Conservation (phyloP, 2,113 vertebrate species). For the Eurypyga helias region DNA sequence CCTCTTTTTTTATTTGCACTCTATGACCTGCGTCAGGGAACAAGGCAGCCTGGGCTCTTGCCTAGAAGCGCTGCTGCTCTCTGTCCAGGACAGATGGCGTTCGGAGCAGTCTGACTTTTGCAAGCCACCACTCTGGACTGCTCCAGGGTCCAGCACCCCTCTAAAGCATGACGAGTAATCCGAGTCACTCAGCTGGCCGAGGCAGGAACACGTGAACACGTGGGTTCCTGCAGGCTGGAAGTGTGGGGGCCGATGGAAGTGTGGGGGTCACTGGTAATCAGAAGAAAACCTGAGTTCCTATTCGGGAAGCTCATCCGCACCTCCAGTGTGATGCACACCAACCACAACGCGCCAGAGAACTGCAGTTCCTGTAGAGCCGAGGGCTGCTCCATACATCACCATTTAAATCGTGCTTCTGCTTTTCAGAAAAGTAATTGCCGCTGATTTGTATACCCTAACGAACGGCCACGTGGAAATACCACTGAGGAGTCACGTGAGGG, state of each 20-base stretch:
- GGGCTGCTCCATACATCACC: neutral
- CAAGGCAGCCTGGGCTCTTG: neutral
- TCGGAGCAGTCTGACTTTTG: neutral
- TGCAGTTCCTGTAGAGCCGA: neutral
- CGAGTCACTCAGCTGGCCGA: neutral
- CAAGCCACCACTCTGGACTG: neutral
- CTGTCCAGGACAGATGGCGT: neutral
- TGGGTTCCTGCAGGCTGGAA: neutral
- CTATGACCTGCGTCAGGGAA: neutral
- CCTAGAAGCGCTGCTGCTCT: neutral
- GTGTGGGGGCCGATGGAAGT: neutral
- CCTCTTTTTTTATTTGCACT: neutral
- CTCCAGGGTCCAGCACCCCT: neutral
- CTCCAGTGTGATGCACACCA: neutral
- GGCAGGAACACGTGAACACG: neutral
- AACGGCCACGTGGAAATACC: neutral
- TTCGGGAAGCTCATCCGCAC: neutral
- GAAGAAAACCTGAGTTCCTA: neutral
- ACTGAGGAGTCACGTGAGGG: neutral
- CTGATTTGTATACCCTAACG: neutral
- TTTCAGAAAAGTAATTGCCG: neutral
- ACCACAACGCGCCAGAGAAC: neutral
- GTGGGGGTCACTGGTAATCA: neutral
- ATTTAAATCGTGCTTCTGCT: neutral
- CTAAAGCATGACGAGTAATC: neutral